Base-by-base conservation (phyloP, 1,140 invertebrate species). In the Mizuhopecten yessoensis region DNA sequence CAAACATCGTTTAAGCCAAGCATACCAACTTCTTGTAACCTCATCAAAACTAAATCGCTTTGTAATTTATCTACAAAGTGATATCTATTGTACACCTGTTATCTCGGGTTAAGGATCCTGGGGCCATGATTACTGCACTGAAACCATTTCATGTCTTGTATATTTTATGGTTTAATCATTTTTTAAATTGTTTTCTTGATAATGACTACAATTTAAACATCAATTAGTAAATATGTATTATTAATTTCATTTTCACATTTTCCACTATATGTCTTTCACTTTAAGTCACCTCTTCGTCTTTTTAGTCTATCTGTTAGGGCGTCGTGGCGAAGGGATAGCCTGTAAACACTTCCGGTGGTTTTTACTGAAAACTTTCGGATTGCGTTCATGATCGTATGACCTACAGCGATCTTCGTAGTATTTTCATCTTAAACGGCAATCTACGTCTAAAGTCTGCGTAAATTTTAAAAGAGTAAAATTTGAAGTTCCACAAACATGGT, bases 21-120 rank as follows among this genome's bases (percentile, higher is more conserved):
- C 57, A 75, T 75, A 75, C n/a, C 57, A 75, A n/a, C 57, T 75
- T 75, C 57, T 75, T 75, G 57, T 75, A 29, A 75, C 57, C 57
- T 75, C 57, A 75, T 75, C 57, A 75, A 17, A 75, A 75, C 57
- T n/a, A 2, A 75, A 75, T 75, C 57, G 57, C 23, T 75, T n/a
- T 75, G 57, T 75, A 75, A n/a, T 75, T n/a, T 75, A 29, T 75
- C 57, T 75, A 75, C 57, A 75, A 75, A 75, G 57, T 1, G 15
- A 29, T 75, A 75, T 75, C 57, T 75, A 29, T 17, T 17, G 11
- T n/a, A 11, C 57, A 75, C 57, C 57, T 75, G 57, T 29, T 29
- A 75, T n/a, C 9, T 57, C 29, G n/a, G 57, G 57, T 17, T 75
- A 29, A 5, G 57, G 17, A 0, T 75, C n/a, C 23, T 5, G 23